A percentile compares a stretch with the other conserved stretches of the same genome.
Conservation (phyloP, 2,113 vertebrate genomes). For the Pterophyllum scalare region DNA sequence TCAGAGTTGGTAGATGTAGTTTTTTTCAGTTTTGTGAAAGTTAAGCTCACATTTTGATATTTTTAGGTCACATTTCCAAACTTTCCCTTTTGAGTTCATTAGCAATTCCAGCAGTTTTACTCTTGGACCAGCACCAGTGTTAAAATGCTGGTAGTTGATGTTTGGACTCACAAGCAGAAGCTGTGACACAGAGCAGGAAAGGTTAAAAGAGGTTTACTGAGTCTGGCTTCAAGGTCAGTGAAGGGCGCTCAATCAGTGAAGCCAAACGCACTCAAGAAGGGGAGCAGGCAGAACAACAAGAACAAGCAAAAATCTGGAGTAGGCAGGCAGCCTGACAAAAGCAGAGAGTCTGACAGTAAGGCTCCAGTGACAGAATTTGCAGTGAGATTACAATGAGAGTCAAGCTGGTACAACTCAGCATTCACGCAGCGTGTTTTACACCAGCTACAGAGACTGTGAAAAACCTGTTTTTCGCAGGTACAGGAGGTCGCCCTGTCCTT, state of each 20-base stretch:
- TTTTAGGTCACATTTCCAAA: background rate
- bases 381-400: background rate
- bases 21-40: background rate
- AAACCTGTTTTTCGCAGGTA: background rate
- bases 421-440: background rate
- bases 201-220: constrained; percentile 3
- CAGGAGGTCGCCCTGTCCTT: background rate
- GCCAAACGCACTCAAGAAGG: background rate
- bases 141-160: background rate
- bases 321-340: background rate
- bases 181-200: background rate
- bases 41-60: background rate
- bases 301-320: background rate
- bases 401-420: background rate
- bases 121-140: background rate
- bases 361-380: background rate
- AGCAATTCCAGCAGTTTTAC: background rate
- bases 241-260: background rate
- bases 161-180: background rate
- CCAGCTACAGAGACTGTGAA: background rate
- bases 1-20: background rate
- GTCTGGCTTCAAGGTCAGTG: background rate
- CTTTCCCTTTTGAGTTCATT: background rate
- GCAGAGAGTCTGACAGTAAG: background rate
- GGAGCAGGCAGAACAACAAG: background rate